phyloP scores from a whole-genome alignment of 35 echinoderm and acorn worm species.

The Eucidaris tribuloides region DNA sequence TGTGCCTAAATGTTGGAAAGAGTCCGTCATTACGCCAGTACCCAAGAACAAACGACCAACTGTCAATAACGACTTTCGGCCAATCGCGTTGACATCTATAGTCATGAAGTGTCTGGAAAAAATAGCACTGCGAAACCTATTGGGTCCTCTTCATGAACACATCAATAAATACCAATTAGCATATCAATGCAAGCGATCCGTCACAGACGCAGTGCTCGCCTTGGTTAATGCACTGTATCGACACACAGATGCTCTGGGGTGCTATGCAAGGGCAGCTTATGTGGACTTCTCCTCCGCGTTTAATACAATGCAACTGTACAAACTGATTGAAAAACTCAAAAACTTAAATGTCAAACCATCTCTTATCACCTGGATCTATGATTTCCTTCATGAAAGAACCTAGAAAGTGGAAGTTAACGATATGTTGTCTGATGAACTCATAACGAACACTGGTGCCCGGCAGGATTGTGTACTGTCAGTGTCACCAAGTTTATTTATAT shows the following conservation, averaged over 20 bases:
- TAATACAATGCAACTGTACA: conserved; percentile 13
- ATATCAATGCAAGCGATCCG: background rate
- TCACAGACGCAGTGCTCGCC: background rate
- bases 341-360: background rate
- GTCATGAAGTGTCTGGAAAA: background rate
- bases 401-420: background rate
- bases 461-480: background rate
- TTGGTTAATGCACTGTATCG: background rate
- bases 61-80: background rate
- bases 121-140: background rate
- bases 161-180: background rate
- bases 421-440: background rate
- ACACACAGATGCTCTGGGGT: conserved; percentile 2
- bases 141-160: background rate
- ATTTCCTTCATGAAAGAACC: background rate
- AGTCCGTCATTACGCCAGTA: background rate
- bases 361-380: background rate
- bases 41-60: background rate
- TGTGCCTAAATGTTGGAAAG: background rate
- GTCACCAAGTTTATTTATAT: background rate
- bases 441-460: background rate
- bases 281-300: conserved; percentile 9
- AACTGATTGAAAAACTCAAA: conserved; percentile 21
- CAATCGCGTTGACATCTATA: too few relatives aligned
- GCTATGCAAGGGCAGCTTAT: conserved; percentile 6